phyloP scores from a whole-genome alignment of 2,113 vertebrate species.

The Piaya cayana region DNA sequence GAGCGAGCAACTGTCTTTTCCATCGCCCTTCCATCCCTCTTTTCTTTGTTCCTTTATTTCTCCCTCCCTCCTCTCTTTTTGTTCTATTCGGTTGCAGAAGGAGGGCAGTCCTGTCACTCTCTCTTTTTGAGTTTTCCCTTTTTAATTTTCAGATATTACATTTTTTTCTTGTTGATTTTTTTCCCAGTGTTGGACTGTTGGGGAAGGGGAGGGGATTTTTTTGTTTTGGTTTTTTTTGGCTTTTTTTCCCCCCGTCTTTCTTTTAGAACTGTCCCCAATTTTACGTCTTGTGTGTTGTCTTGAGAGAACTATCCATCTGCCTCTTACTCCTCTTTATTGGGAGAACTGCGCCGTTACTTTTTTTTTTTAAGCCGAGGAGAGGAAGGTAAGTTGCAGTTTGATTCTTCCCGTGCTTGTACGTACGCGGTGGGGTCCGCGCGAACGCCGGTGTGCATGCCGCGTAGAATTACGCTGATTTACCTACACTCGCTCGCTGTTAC shows the following conservation, averaged over 20 bases:
- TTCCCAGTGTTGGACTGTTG: slow-evolving; percentile 52
- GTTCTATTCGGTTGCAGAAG: slow-evolving; percentile 59
- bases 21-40: slow-evolving; percentile 70
- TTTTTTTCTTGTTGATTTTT: background rate
- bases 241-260: slow-evolving; percentile 24
- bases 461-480: background rate
- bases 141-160: slow-evolving; percentile 21
- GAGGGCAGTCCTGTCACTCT: slow-evolving; percentile 50
- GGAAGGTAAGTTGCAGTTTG: slow-evolving; percentile 81
- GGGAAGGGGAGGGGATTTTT: slow-evolving; percentile 59
- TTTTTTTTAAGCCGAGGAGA: slow-evolving; percentile 60
- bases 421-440: background rate
- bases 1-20: slow-evolving; percentile 43
- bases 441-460: slow-evolving; percentile 61
- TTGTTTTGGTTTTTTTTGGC: background rate
- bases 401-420: slow-evolving; percentile 55
- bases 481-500: background rate
- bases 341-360: slow-evolving; percentile 74
- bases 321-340: slow-evolving; percentile 69
- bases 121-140: slow-evolving; percentile 46
- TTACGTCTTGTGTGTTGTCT: slow-evolving; percentile 71
- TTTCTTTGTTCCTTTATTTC: slow-evolving; percentile 76
- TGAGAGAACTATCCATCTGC: slow-evolving; percentile 75
- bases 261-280: slow-evolving; percentile 71
- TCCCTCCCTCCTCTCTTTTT: slow-evolving; percentile 69